Conservation (phyloP, 92 coral and sea anemone species). For the Phenganax marumi region DNA sequence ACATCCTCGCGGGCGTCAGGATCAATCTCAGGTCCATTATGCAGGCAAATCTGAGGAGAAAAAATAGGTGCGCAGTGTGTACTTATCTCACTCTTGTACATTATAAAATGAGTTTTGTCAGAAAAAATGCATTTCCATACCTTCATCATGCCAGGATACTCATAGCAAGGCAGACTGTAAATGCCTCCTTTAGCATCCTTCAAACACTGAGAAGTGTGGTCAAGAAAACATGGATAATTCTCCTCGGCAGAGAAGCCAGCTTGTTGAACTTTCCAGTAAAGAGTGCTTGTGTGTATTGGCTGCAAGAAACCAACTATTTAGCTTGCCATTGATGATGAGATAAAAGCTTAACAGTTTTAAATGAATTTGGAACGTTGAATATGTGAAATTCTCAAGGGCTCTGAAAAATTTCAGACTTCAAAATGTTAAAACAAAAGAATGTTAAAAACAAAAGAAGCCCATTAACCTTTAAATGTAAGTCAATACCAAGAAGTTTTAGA, state of each 20-base stretch:
- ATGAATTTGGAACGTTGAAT: background rate
- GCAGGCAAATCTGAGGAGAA: constrained; percentile 13
- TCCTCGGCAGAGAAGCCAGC: constrained; percentile 60
- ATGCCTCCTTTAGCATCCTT: constrained; percentile 38
- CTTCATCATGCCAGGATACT: constrained; percentile 86
- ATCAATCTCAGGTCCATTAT: constrained; percentile 17
- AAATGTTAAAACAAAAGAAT: background rate
- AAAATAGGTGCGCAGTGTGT: background rate
- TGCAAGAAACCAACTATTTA: constrained; percentile 12
- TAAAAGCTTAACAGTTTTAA: background rate
- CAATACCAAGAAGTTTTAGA: constrained; percentile 66
- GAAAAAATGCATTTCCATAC: constrained; percentile 33
- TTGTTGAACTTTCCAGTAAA: constrained; percentile 76
- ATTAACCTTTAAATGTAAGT: constrained; percentile 71
- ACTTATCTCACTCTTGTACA: too few species aligned
- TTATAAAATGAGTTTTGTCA: too few species aligned
- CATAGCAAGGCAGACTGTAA: constrained; percentile 76
- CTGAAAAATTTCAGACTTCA: background rate
- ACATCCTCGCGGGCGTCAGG: constrained; percentile 41
- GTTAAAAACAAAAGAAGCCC: background rate
- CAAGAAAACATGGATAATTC: constrained; percentile 68
- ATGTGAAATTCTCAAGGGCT: too few species aligned
- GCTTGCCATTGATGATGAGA: too few species aligned
- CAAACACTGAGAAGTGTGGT: constrained; percentile 19
- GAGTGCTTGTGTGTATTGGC: constrained; percentile 64